A percentile compares a stretch with the other conserved stretches of the same genome.
These are phyloP conservation scores for Orcinus orca DNA, from an alignment of 2,113 vertebrate genomes.

Conservation along the genomic window DNA sequence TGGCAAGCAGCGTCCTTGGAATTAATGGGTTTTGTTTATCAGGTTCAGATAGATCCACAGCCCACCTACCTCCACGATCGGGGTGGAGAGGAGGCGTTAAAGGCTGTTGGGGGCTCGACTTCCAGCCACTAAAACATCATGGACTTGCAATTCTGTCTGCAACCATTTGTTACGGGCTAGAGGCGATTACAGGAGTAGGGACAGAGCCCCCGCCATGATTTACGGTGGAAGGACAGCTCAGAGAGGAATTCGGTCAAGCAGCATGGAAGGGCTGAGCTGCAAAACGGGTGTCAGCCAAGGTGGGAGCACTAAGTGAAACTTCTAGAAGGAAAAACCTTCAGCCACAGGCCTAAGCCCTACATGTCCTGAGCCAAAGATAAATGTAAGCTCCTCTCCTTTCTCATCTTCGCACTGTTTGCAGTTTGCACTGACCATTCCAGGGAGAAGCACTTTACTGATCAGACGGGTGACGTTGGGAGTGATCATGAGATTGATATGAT, in stretches of 20 bases:
- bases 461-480: not conserved
- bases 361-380: not conserved
- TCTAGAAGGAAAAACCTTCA: not conserved
- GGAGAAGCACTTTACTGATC: not conserved
- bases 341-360: not conserved
- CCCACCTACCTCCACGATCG: not conserved
- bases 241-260: not conserved
- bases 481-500: not conserved
- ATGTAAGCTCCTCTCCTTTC: not conserved
- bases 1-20: not conserved
- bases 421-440: not conserved
- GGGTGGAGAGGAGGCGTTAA: not conserved
- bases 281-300: not conserved
- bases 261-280: not conserved
- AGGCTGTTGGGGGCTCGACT: not conserved
- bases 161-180: not conserved
- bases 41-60: constrained; percentile 31
- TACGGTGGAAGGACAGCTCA: not conserved
- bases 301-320: not conserved
- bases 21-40: constrained; percentile 22
- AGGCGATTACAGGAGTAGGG: not conserved
- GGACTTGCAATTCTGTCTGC: not conserved
- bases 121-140: not conserved
- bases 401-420: not conserved
- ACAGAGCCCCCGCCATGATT: not conserved